Conservation (phyloP, 1,140 invertebrate species). For the Drosophila rufa region DNA sequence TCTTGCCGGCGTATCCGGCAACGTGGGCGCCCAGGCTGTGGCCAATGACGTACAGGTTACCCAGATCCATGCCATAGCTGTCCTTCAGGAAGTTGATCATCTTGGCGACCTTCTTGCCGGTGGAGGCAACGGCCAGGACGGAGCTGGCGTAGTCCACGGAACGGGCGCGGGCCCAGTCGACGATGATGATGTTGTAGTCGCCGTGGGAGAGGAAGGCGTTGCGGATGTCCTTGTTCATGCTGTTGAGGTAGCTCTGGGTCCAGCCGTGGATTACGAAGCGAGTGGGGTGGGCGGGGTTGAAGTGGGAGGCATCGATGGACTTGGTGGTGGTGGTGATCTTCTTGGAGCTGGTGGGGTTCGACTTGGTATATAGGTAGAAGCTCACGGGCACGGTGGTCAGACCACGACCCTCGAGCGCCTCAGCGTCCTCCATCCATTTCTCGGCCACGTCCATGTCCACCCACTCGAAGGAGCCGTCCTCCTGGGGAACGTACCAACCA, state of each 20-base stretch:
- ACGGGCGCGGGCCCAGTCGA: conserved; percentile 87
- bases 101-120: conserved; percentile 67
- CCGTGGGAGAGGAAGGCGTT: conserved; percentile 86
- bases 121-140: conserved; percentile 61
- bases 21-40: conserved; percentile 86
- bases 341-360: conserved; percentile 57
- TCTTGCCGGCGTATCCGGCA: conserved; percentile 86
- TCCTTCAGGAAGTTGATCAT: conserved; percentile 76
- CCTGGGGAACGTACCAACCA: conserved; percentile 77
- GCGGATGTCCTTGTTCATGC: conserved; percentile 69
- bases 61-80: conserved; percentile 70
- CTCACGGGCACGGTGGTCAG: conserved; percentile 59
- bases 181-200: conserved; percentile 86
- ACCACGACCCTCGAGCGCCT: conserved; percentile 49
- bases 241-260: conserved; percentile 61
- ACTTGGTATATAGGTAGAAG: conserved; percentile 72
- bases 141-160: conserved; percentile 86
- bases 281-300: conserved; percentile 66
- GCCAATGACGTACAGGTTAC: conserved; percentile 68
- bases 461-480: conserved; percentile 71
- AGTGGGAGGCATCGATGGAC: conserved; percentile 61
- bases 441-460: conserved; percentile 72
- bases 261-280: conserved; percentile 81
- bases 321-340: conserved; percentile 64
- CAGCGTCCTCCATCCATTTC: conserved; percentile 42